A percentile compares a stretch with the other conserved stretches of the same genome.
Conservation (phyloP, 2,888 invertebrate species). For the Myopa tessellatipennis region DNA sequence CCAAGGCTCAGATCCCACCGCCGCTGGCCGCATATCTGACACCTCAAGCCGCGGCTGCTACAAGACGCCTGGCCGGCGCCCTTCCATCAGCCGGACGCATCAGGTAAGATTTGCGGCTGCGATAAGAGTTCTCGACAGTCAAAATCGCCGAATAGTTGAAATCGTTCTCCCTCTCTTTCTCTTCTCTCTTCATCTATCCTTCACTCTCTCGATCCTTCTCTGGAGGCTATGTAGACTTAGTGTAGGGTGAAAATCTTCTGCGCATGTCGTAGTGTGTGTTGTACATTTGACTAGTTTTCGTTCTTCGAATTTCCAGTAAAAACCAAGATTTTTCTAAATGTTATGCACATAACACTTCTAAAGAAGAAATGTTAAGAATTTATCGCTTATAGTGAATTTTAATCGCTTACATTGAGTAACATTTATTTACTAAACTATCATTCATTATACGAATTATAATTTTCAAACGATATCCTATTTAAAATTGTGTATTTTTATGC, state of each 20-base stretch:
- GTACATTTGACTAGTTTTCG: too few species aligned
- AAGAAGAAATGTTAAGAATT: not conserved
- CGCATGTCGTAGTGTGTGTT: too few species aligned
- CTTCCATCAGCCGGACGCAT: constrained; percentile 78
- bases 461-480: too few species aligned
- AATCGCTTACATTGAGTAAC: not conserved
- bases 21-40: constrained; percentile 87
- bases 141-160: not conserved
- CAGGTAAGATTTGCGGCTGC: constrained; percentile 72
- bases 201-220: not conserved
- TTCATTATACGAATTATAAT: too few species aligned
- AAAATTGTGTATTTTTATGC: too few species aligned
- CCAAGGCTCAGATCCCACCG: constrained; percentile 78
- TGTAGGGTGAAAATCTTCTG: too few species aligned
- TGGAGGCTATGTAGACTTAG: not conserved
- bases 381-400: not conserved
- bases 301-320: too few species aligned
- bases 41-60: constrained; percentile 77
- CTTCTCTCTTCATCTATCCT: too few species aligned
- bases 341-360: not conserved
- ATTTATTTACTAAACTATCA: too few species aligned
- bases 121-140: not conserved
- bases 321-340: too few species aligned
- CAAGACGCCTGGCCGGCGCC: constrained; percentile 86
- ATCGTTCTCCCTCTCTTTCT: not conserved